A percentile compares a stretch with the other conserved stretches of the same genome.
These are phyloP conservation scores for Aegithalos caudatus DNA, from an alignment of 2,113 vertebrate genomes.

Conservation along the genomic window DNA sequence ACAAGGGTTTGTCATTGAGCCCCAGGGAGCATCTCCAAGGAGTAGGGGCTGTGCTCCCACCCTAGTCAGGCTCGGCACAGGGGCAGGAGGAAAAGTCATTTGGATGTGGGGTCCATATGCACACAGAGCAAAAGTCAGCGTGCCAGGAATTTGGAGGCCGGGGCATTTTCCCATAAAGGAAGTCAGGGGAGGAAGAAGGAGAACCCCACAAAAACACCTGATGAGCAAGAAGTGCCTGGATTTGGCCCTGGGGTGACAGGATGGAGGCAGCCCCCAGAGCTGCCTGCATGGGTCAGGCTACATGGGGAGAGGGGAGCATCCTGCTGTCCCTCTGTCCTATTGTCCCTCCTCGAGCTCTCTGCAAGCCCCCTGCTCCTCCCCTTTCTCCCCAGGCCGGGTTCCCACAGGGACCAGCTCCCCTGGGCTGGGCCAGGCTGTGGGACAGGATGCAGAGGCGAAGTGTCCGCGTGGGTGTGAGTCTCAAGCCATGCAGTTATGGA, in stretches of 20 bases:
- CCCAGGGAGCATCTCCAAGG: neutral
- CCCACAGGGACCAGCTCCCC: neutral
- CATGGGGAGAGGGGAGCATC: neutral
- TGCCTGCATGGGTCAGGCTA: accelerated
- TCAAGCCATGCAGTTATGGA: conserved; percentile 73
- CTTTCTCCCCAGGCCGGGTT: neutral
- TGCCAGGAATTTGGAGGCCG: neutral
- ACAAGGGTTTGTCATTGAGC: neutral
- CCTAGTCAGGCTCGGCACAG: neutral
- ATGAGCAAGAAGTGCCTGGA: neutral
- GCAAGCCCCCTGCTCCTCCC: neutral
- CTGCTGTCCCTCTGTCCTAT: neutral
- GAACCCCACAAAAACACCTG: neutral
- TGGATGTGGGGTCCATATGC: neutral
- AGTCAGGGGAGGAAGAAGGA: neutral
- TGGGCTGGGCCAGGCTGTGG: neutral
- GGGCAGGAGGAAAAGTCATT: neutral
- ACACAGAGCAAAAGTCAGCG: accelerated
- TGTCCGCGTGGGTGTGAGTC: conserved; percentile 56
- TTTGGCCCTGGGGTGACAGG: neutral
- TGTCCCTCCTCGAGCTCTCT: neutral
- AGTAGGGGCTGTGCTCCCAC: neutral
- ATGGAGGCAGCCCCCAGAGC: neutral
- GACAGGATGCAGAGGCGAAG: conserved; percentile 28
- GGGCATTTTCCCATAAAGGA: neutral